Evolutionary conservation across 2,888 invertebrate genomes (phyloP).

Genomic region (Zygothrica quintamaculata): DNA sequence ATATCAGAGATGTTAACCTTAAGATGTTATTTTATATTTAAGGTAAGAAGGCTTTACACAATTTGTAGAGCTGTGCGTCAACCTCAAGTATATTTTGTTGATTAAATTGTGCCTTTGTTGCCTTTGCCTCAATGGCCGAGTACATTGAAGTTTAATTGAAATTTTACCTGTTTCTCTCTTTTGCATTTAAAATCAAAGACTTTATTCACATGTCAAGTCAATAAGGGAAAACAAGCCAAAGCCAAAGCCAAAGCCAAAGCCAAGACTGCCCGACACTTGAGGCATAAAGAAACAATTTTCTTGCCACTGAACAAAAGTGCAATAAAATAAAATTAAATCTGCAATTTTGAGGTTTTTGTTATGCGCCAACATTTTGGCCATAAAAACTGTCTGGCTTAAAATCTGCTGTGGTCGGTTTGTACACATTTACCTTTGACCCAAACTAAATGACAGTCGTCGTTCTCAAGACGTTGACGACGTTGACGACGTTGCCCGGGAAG

Average conservation of each 20-base stretch:
- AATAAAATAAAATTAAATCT: slow-evolving; percentile 84
- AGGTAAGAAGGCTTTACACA: too few species aligned
- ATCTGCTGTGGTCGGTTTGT: slow-evolving; percentile 42
- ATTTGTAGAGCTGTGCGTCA: too few species aligned
- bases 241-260: too few species aligned
- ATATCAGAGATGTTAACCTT: too few species aligned
- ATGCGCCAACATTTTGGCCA: slow-evolving; percentile 64
- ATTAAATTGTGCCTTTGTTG: not conserved
- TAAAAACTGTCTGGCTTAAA: slow-evolving; percentile 83
- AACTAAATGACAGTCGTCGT: slow-evolving; percentile 61
- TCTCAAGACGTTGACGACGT: slow-evolving; percentile 33
- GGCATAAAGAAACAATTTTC: slow-evolving; percentile 79
- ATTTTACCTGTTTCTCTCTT: slow-evolving; percentile 6
- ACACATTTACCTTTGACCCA: slow-evolving; percentile 72
- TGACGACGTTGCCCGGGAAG: not conserved
- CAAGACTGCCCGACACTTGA: slow-evolving; percentile 11
- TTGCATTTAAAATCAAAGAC: slow-evolving; percentile 44
- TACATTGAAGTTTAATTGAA: not conserved
- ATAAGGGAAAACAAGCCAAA: slow-evolving; percentile 18
- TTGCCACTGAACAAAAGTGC: slow-evolving; percentile 55
- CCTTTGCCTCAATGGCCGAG: not conserved
- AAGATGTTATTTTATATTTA: too few species aligned
- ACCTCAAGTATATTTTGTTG: not conserved
- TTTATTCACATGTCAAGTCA: slow-evolving; percentile 14
- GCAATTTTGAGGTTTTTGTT: slow-evolving; percentile 80